Evolutionary conservation across 2,888 invertebrate species (phyloP).

Genomic region (Abrostola triplasia): DNA sequence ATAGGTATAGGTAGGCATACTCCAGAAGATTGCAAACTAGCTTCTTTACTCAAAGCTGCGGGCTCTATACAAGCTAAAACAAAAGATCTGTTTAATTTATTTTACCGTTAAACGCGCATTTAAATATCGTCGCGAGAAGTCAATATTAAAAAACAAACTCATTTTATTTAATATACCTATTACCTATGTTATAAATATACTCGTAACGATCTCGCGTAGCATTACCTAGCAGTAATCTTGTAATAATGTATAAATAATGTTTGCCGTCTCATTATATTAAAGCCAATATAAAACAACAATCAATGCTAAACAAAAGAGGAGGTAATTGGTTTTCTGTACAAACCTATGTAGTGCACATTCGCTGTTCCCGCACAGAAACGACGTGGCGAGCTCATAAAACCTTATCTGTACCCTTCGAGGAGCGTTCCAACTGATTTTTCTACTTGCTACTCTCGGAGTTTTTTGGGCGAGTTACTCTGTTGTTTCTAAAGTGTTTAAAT

Average conservation of each 20-base stretch:
- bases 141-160: too few relatives aligned
- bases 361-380: conserved; percentile 82
- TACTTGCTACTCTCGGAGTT: conserved; percentile 57
- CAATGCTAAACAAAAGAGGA: conserved; percentile 66
- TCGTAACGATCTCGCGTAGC: too few relatives aligned
- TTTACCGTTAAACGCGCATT: too few relatives aligned
- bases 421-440: conserved; percentile 64
- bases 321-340: conserved; percentile 79
- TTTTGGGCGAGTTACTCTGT: conserved; percentile 32
- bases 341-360: conserved; percentile 81
- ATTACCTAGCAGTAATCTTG: too few relatives aligned
- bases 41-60: too few relatives aligned
- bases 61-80: too few relatives aligned
- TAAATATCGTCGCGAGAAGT: too few relatives aligned
- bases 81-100: too few relatives aligned
- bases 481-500: not conserved
- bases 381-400: conserved; percentile 87
- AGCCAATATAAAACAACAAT: conserved; percentile 50
- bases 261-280: conserved; percentile 27
- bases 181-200: too few relatives aligned
- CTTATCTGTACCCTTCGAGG: conserved; percentile 85
- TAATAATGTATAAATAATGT: not conserved
- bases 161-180: too few relatives aligned
- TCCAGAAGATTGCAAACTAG: too few relatives aligned
- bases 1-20: too few relatives aligned